These are phyloP conservation scores for Drosophila glabriapex DNA, from an alignment of 2,888 invertebrate genomes.

Conservation along the genomic window DNA sequence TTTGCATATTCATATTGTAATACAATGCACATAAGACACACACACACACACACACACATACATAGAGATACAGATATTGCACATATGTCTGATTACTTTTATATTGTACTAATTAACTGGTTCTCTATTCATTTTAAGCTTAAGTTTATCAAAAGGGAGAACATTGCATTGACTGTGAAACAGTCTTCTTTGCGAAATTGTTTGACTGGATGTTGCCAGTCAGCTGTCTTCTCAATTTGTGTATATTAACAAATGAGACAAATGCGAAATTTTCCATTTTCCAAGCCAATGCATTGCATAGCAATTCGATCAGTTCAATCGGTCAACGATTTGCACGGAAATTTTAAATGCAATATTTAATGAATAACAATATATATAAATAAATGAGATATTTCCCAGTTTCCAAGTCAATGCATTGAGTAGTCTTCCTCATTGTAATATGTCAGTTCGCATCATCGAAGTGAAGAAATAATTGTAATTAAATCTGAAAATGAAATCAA, in stretches of 20 bases:
- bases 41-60: constrained; percentile 1
- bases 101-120: background rate
- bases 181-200: background rate
- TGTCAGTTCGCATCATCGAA: background rate
- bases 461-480: background rate
- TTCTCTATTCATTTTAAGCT: background rate
- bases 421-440: background rate
- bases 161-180: background rate
- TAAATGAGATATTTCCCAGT: background rate
- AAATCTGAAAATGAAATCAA: background rate
- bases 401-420: background rate
- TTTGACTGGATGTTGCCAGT: background rate
- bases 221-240: background rate
- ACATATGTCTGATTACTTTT: background rate
- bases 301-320: background rate
- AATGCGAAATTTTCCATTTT: background rate
- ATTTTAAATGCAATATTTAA: background rate
- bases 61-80: background rate
- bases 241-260: background rate
- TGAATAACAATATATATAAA: background rate
- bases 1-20: constrained; percentile 72
- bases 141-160: no score
- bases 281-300: no score
- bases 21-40: constrained; percentile 2
- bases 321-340: background rate